Evolutionary conservation across 2,888 invertebrate species (phyloP).

Genomic region (Epicampocera succincta): DNA sequence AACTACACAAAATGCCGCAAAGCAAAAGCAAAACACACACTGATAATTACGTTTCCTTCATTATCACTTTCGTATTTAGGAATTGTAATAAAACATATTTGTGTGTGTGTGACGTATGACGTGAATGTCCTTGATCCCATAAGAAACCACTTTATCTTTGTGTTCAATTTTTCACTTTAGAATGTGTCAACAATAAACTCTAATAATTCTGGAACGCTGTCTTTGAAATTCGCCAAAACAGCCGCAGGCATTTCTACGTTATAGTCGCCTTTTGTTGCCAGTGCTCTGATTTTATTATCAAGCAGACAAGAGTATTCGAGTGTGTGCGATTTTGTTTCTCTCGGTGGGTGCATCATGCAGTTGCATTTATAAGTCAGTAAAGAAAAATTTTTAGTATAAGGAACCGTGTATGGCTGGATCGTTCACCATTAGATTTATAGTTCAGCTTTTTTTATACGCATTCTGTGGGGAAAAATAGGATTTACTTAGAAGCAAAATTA

Average conservation of each 20-base stretch:
- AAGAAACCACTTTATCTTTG: slow-evolving; percentile 32
- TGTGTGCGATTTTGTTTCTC: neutral
- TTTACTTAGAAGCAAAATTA: too few relatives aligned
- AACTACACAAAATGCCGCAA: too few relatives aligned
- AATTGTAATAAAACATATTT: too few relatives aligned
- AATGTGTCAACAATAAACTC: slow-evolving; percentile 37
- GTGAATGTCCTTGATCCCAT: slow-evolving; percentile 23
- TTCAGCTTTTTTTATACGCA: too few relatives aligned
- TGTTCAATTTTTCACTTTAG: slow-evolving; percentile 12
- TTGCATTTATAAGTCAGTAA: neutral
- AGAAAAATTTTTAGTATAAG: too few relatives aligned
- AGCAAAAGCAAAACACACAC: too few relatives aligned
- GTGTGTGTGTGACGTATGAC: neutral
- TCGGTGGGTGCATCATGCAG: too few relatives aligned
- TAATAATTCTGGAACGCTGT: slow-evolving; percentile 22
- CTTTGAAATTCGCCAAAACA: slow-evolving; percentile 33
- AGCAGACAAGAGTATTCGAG: neutral
- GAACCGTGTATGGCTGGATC: too few relatives aligned
- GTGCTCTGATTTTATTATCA: neutral
- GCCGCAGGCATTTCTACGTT: slow-evolving; percentile 40
- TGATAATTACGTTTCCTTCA: too few relatives aligned
- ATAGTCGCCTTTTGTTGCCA: slow-evolving; percentile 20
- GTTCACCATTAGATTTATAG: too few relatives aligned
- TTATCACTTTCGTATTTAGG: too few relatives aligned
- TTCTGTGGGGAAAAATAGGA: too few relatives aligned